Base-by-base conservation (phyloP, 1,140 invertebrate genomes). In the Bombus confusus region DNA sequence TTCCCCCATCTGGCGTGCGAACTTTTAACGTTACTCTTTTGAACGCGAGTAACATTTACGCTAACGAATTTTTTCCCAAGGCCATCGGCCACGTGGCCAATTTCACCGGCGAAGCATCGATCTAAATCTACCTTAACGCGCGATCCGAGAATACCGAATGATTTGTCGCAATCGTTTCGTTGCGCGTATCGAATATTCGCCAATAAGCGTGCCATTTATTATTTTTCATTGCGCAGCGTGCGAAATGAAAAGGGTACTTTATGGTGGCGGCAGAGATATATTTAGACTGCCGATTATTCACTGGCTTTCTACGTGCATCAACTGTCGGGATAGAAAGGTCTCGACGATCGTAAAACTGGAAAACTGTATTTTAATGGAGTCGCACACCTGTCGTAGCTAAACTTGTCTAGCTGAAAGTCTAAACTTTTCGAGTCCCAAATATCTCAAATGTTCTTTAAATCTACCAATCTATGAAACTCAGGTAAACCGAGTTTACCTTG, bases 101-200 rank as follows among this genome's bases (percentile, higher is more conserved):
- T 84, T 84, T 84, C 75, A 79, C 64, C 25, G 10, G 43, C 31
- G 28, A 8, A 25, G 10, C 1, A 18, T 43, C 52, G n/a, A 83
- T 76, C 47, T 57, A 75, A 83, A 78, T 69, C 37, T 43, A 64
- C 39, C 43, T 59, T 47, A 31, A 80, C 39, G 66, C 31, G 57
- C 83, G 47, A 62, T 80, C 57, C 12, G 1, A 12, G 83, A 85
- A 85, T 85, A 73, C 68, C 10, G 41, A 85, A 85, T 80, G 83
- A 85, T 73, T 80, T 85, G 76, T 72, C 57, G 76, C 83, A 73
- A 80, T 80, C 52, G 34, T 73, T 73, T 57, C 41, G 28, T 52
- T 62, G 59, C 75, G 37, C 28, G 74, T 9, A 4, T 39, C 80
- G 80, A 73, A 82, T 75, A 22, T 78, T 8, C 31, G 37, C 34